Conservation (phyloP, 1,140 invertebrate species). For the Sweltsa coloradensis region DNA sequence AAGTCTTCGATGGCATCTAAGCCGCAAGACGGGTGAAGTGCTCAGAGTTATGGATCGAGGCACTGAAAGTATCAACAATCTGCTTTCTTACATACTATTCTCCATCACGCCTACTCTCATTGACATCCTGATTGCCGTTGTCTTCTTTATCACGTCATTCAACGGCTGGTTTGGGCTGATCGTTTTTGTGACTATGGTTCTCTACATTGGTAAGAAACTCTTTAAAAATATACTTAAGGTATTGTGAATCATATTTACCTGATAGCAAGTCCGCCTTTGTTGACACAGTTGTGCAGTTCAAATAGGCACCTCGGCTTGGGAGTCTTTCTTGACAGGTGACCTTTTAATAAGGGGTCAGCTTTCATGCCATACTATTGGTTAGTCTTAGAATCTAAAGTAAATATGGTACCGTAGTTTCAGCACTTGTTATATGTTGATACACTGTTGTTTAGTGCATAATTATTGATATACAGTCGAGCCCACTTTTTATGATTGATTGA, state of each 20-base stretch:
- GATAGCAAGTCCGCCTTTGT: no score
- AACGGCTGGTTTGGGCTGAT: conserved; percentile 91
- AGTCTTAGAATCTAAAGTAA: no score
- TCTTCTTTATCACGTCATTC: conserved; percentile 78
- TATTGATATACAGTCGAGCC: no score
- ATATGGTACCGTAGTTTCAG: no score
- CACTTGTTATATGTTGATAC: no score
- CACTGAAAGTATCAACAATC: conserved; percentile 86
- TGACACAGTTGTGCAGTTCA: no score
- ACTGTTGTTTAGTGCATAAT: no score
- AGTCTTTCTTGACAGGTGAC: no score
- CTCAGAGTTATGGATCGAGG: conserved; percentile 89
- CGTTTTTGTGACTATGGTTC: conserved; percentile 80
- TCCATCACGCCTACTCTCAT: conserved; percentile 82
- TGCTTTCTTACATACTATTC: conserved; percentile 80
- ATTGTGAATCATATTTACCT: background rate
- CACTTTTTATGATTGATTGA: no score
- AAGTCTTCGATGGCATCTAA: conserved; percentile 81
- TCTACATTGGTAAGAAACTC: conserved; percentile 73
- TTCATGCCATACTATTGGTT: no score
- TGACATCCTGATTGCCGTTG: conserved; percentile 85
- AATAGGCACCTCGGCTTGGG: no score
- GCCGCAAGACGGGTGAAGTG: conserved; percentile 90
- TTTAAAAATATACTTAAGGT: background rate
- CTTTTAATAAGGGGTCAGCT: no score